A percentile compares a stretch with the other conserved stretches of the same genome.
Conservation (phyloP, 2,113 vertebrate genomes). For the Etia nguti region DNA sequence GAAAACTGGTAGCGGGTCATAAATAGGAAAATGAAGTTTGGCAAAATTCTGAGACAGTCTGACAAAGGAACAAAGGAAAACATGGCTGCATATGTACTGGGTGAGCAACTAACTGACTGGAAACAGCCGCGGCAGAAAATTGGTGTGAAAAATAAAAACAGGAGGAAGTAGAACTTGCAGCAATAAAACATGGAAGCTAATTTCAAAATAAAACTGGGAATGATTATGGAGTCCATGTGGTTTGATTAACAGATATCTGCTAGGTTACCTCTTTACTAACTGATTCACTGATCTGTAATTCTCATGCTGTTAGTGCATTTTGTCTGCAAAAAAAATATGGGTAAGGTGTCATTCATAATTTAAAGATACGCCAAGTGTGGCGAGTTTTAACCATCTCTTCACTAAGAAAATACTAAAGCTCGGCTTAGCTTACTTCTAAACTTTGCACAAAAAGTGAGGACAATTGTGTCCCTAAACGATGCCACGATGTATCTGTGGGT, state of each 20-base stretch:
- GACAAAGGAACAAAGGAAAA: background rate
- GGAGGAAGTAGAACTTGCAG: background rate
- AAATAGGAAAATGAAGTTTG: background rate
- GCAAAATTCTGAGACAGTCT: background rate
- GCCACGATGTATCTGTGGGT: background rate
- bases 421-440: background rate
- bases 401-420: background rate
- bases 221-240: background rate
- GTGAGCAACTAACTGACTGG: background rate
- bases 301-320: background rate
- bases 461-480: background rate
- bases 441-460: background rate
- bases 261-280: background rate
- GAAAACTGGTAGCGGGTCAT: background rate
- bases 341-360: background rate
- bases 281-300: background rate
- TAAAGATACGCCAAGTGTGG: background rate
- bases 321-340: background rate
- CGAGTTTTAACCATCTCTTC: background rate
- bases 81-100: background rate
- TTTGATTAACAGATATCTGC: background rate
- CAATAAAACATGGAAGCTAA: background rate
- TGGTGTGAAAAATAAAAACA: background rate
- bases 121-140: background rate
- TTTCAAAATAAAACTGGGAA: background rate